These are phyloP conservation scores for Suricata suricatta DNA, from an alignment of 2,113 vertebrate species.

Conservation along the genomic window DNA sequence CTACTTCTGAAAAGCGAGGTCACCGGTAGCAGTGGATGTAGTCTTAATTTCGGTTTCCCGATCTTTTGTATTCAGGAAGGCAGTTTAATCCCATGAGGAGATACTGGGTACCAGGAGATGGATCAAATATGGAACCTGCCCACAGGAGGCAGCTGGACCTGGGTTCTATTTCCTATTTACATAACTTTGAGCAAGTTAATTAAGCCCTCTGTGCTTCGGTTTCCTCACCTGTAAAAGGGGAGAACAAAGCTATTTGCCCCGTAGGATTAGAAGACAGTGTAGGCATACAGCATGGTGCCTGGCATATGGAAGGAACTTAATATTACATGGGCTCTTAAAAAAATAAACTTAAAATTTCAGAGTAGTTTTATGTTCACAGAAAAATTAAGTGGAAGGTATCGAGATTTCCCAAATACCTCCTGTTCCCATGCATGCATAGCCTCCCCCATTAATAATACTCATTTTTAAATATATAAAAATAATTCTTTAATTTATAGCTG, in stretches of 20 bases:
- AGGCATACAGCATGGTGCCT: neutral
- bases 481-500: neutral
- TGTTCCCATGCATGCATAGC: neutral
- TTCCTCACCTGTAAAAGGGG: constrained; percentile 16
- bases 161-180: neutral
- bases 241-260: neutral
- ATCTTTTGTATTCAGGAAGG: neutral
- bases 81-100: neutral
- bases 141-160: neutral
- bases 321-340: neutral
- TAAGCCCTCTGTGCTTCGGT: neutral
- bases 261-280: neutral
- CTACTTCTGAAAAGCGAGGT: neutral
- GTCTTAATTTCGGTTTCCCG: neutral
- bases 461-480: constrained; percentile 11
- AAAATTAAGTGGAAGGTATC: neutral
- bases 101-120: neutral
- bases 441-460: neutral
- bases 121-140: neutral
- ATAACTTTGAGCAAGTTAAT: neutral
- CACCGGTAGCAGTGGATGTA: neutral
- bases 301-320: neutral
- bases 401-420: neutral
- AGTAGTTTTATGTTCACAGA: neutral
- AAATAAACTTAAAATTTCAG: neutral